Evolutionary conservation across 2,888 invertebrate genomes (phyloP), one percentile per base, ranked within the genome.

Genomic region (Gasteruption jaculator): DNA sequence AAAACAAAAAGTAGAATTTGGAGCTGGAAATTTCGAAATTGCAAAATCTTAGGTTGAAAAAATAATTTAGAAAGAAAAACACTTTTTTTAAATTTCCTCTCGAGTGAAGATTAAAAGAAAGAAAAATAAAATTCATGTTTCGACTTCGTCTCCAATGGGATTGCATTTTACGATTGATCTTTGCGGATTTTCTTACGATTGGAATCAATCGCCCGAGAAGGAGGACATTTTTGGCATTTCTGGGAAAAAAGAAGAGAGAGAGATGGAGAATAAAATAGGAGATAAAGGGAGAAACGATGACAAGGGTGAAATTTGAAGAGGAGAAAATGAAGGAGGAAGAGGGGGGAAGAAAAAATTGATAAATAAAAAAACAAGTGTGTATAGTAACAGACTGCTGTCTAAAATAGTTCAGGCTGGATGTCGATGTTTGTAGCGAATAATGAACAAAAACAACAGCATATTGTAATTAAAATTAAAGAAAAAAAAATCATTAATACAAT

Each of bases 391-490:
- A 64, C 58, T 65, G 63, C 68, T 64, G 63, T 65, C 60, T 65
- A 63, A 61, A 68, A 67, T 68, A 68, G 67, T 68, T 69, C 65
- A 69, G 65, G 68, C 66, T 68, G 67, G 62, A 66, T 65, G 65
- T 69, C 65, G 63, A 69, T 68, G 68, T 68, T 68, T 67, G 68
- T 68, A 68, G 68, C 59, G 56, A 57, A 65, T 68, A 64, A 65
- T 59, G 50, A 58, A 56, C 46, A 58, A 53, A 54, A 57, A 49
- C 53, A 46, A 61, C 61, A 65, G 54, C 62, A 60, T 67, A 66
- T 62, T 67, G 63, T 65, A 66, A 68, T 67, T 68, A 67, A 67
- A 66, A 65, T 63, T 60, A 60, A 68, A n/a, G n/a, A n/a, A n/a
- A n/a, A n/a, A n/a, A 53, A 65, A 68, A 61, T 58, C 59, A 65